phyloP scores from a whole-genome alignment of 2,113 vertebrate species.

The Leptosomus discolor region DNA sequence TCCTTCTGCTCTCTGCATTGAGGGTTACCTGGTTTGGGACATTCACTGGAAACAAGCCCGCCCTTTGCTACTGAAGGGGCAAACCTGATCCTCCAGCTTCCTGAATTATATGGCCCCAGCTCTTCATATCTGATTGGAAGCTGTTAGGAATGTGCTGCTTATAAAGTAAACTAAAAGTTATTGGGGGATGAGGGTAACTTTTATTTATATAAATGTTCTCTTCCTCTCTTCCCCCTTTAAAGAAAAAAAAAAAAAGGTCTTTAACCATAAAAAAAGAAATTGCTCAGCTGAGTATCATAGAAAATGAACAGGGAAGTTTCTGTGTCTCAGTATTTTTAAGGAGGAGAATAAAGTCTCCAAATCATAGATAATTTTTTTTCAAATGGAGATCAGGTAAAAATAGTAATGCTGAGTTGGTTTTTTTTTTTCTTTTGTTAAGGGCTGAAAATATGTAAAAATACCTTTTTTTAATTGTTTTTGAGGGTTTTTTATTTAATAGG shows the following conservation, averaged over 20 bases:
- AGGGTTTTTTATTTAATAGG: constrained; percentile 22
- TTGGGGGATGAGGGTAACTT: background rate
- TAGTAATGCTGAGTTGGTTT: background rate
- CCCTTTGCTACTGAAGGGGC: background rate
- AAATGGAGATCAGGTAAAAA: background rate
- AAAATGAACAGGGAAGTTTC: background rate
- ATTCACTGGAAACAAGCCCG: background rate
- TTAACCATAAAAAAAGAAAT: background rate
- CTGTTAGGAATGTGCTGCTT: background rate
- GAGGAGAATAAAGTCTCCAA: background rate
- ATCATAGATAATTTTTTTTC: background rate
- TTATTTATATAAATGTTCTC: background rate
- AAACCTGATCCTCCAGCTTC: background rate
- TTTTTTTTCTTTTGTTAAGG: background rate
- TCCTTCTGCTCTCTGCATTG: background rate
- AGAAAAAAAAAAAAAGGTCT: background rate
- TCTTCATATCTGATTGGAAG: background rate
- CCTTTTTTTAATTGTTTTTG: background rate
- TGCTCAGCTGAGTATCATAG: background rate
- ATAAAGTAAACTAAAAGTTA: background rate
- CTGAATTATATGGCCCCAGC: background rate
- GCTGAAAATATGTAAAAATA: background rate
- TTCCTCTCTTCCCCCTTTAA: background rate
- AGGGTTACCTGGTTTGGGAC: background rate
- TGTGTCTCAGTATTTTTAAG: background rate